phyloP scores from a whole-genome alignment of 2,888 invertebrate species.

The Pilophorus perplexus region DNA sequence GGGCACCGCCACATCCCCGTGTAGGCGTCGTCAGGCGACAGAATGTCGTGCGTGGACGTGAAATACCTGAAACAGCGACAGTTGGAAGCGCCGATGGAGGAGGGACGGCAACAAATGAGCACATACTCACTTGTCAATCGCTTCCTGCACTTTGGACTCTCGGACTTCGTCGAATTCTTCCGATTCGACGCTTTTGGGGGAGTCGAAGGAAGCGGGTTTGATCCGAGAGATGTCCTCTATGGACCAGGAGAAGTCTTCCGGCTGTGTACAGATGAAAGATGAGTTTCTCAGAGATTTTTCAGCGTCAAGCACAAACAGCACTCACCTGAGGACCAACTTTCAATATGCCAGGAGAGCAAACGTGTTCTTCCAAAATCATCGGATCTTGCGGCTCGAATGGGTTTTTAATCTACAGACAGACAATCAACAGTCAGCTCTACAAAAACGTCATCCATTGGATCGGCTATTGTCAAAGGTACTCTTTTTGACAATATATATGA shows the following conservation, averaged over 20 bases:
- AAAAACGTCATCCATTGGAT: too few relatives aligned
- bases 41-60: constrained; percentile 25
- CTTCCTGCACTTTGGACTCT: constrained; percentile 36
- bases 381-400: constrained; percentile 34
- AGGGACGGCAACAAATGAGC: not conserved
- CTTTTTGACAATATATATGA: too few relatives aligned
- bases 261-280: constrained; percentile 4
- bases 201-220: constrained; percentile 24
- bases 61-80: constrained; percentile 34
- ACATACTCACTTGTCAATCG: constrained; percentile 26
- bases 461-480: too few relatives aligned
- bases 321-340: constrained; percentile 17
- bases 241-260: constrained; percentile 33
- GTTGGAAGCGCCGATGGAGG: too few relatives aligned
- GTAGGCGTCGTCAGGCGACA: constrained; percentile 29
- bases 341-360: constrained; percentile 26
- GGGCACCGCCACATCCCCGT: constrained; percentile 20
- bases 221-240: constrained; percentile 35
- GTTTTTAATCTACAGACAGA: constrained; percentile 14
- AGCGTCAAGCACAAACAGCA: too few relatives aligned
- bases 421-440: not conserved
- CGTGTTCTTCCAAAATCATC: constrained; percentile 17
- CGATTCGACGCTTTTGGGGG: not conserved
- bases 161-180: constrained; percentile 19
- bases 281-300: too few relatives aligned